A percentile compares a stretch with the other conserved stretches of the same genome.
Evolutionary conservation across 2,113 vertebrate species (phyloP).

Genomic region (Ictalurus furcatus): DNA sequence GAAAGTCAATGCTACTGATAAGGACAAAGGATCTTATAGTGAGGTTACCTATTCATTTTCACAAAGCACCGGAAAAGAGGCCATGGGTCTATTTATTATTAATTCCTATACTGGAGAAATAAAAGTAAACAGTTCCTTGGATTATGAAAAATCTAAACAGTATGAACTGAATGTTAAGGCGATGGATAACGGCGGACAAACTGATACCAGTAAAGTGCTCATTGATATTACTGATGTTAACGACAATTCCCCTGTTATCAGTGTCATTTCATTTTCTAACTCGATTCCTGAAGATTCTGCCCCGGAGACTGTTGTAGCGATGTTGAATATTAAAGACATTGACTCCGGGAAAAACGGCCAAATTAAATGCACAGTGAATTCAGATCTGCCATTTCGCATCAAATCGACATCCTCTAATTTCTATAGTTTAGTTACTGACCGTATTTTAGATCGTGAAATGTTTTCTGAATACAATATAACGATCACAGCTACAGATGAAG

Average conservation of each 20-base stretch:
- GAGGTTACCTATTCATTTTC: conserved; percentile 54
- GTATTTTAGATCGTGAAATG: conserved; percentile 56
- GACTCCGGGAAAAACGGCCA: conserved; percentile 72
- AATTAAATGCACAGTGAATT: conserved; percentile 64
- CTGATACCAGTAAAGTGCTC: conserved; percentile 71
- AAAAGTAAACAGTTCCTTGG: conserved; percentile 61
- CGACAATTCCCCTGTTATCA: conserved; percentile 68
- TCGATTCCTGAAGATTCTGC: conserved; percentile 67
- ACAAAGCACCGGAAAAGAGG: conserved; percentile 45
- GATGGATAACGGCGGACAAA: conserved; percentile 74
- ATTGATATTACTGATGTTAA: conserved; percentile 70
- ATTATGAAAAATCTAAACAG: conserved; percentile 76
- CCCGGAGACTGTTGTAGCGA: conserved; percentile 66
- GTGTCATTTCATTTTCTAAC: conserved; percentile 68
- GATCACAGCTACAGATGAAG: conserved; percentile 70
- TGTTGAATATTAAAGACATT: conserved; percentile 70
- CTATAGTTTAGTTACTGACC: conserved; percentile 46
- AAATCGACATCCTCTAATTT: conserved; percentile 24
- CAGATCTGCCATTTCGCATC: conserved; percentile 69
- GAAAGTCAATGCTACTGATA: conserved; percentile 67
- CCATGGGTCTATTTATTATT: conserved; percentile 59
- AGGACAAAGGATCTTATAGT: conserved; percentile 65
- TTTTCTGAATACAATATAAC: conserved; percentile 63
- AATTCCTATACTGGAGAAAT: conserved; percentile 73
- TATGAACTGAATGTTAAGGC: conserved; percentile 74